Evolutionary conservation across 35 echinoderm and acorn worm genomes (phyloP), one percentile per base, ranked within the genome.

Genomic region (Stichopus chloronotus): DNA sequence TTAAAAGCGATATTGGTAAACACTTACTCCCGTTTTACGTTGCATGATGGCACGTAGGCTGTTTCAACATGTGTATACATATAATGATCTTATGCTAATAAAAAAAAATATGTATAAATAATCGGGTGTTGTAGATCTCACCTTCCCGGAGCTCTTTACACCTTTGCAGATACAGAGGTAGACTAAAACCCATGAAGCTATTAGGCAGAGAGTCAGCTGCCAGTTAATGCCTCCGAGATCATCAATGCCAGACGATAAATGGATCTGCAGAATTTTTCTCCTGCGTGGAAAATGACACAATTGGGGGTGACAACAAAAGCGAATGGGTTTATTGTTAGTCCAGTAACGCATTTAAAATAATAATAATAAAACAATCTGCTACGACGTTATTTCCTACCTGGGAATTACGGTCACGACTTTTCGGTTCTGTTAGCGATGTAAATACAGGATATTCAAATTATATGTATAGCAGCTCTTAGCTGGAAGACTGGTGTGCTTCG

Each of bases 101-200:
- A 43, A 43, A 43, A 43, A 43, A 43, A 43, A 43, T 1, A 43
- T 1, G 1, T 43, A 3, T 43, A 43, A 43, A 43, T 43, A 43
- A 43, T 43, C 30, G 0, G 30, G 30, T 3, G 30, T 43, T 43
- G 30, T 43, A 43, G 8, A 61, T 2, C 69, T 74, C 92, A 98
- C 96, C 94, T 98, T 98, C 53, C 96, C 96, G 6, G 96, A 96
- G 56, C 94, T 95, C 76, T 98, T 98, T 76, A 98, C 96, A 58
- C 96, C 96, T 94, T 98, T 98, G 85, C 92, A 98, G 25, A 98
- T 96, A 72, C 96, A 98, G 6, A 98, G 79, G 59, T 98, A 98
- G 12, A 98, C 93, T 20, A 98, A 76, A 5, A 96, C 76, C 96
- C 96, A 98, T 10, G 96, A 87, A 9, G 93, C 81, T 5, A 93